Evolutionary conservation across 2,113 vertebrate genomes (phyloP), one percentile per base, ranked within the genome.

Genomic region (Pteropus alecto): DNA sequence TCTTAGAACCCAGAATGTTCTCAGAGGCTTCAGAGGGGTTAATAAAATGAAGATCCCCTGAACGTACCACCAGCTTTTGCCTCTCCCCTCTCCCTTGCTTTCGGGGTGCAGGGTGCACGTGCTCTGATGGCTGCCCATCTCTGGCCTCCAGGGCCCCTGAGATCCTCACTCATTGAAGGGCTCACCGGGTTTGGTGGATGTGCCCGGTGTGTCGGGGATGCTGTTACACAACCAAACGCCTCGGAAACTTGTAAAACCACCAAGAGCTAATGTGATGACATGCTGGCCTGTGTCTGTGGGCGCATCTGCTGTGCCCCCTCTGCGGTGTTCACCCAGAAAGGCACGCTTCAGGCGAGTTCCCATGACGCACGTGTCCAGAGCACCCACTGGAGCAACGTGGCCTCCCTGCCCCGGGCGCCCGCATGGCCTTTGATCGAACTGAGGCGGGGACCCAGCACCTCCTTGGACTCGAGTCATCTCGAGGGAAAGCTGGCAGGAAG

Each of bases 41-140:
- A 16, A 22, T 38, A 71, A 79, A 46, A 4, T 3, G 41, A 51
- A 60, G 63, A 35, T 43, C 2, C 15, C 67, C 18, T 60, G 7
- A 54, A 7, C 19, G 0, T 6, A 1, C n/a, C 0, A 0, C 38
- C 41, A 13, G 0, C 28, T 28, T 14, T 14, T 12, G 14, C 43
- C 33, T 35, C n/a, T 43, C n/a, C 19, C 15, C 22, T 24, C 24
- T 38, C 8, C 41, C 43, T 33, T 2, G 4, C 33, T 11, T 2
- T 67, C 0, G 0, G n/a, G 26, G 30, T 0, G 0, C 48, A 51
- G 48, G 35, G 26, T 18, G 30, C 51, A 11, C 6, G 0, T 8
- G 41, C 43, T n/a, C 54, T 22, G 35, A 18, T 61, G 51, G 9
- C 48, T 14, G 16, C 30, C 48, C 13, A 1, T 3, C 11, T 26